Conservation (phyloP, 2,888 invertebrate species). For the Ormia ochracea region DNA sequence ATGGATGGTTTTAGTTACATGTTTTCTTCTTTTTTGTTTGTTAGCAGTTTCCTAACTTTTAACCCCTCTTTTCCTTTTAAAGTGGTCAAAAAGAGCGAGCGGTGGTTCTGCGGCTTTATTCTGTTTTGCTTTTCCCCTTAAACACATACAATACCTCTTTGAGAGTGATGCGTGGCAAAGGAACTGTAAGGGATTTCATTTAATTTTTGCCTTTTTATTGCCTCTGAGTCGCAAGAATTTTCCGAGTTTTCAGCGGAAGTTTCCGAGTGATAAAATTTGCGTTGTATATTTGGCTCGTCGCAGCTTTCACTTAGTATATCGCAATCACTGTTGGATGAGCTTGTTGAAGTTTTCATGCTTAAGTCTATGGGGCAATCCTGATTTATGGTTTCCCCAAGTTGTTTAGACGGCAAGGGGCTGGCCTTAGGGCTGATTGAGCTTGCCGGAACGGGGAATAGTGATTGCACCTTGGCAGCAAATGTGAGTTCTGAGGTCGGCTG, state of each 20-base stretch:
- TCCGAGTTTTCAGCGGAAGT: constrained; percentile 46
- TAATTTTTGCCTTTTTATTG: constrained; percentile 47
- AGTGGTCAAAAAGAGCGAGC: constrained; percentile 15
- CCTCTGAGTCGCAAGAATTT: constrained; percentile 47
- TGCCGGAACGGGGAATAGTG: constrained; percentile 73
- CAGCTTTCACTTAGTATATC: constrained; percentile 68
- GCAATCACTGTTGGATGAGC: constrained; percentile 71
- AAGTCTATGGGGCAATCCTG: constrained; percentile 78
- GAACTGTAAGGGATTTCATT: constrained; percentile 29
- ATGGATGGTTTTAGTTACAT: constrained; percentile 42
- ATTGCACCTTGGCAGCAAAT: constrained; percentile 72
- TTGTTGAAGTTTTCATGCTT: constrained; percentile 81
- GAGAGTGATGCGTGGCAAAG: constrained; percentile 44
- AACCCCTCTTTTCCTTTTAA: not conserved
- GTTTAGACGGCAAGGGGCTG: constrained; percentile 78
- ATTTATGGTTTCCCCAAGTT: constrained; percentile 80
- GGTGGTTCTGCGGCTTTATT: constrained; percentile 39
- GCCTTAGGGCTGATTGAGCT: constrained; percentile 70
- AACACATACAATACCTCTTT: constrained; percentile 57
- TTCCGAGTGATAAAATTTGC: constrained; percentile 72
- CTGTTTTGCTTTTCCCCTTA: not conserved
- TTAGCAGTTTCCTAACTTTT: not conserved
- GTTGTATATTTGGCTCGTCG: constrained; percentile 65
- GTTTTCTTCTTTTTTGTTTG: too few species aligned
- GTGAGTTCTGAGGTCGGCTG: constrained; percentile 70